Conservation (phyloP, 2,888 invertebrate genomes). For the Steinernema carpocapsae region DNA sequence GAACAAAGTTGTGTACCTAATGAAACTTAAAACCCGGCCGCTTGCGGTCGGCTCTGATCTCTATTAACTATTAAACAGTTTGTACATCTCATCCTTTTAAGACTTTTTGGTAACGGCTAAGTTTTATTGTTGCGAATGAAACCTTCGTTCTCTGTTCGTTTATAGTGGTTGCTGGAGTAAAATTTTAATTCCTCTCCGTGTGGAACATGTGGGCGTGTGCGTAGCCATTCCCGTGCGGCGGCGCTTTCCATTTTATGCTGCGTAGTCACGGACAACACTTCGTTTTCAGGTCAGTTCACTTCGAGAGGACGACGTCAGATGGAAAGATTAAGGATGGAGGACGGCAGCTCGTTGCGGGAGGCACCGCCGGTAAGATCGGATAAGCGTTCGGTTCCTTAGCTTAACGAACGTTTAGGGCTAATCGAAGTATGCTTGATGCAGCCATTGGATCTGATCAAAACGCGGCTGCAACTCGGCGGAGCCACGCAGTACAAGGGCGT, state of each 20-base stretch:
- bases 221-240: background rate
- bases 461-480: constrained; percentile 81
- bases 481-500: constrained; percentile 75
- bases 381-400: constrained; percentile 13
- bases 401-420: constrained; percentile 74
- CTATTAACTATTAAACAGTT: constrained; percentile 15
- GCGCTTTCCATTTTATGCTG: background rate
- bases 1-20: background rate
- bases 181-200: background rate
- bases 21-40: background rate
- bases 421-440: constrained; percentile 93
- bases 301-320: background rate
- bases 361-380: constrained; percentile 78
- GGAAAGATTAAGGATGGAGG: constrained; percentile 73
- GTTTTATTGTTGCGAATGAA: background rate
- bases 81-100: constrained; percentile 31
- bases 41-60: constrained; percentile 9
- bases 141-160: background rate
- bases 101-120: constrained; percentile 1
- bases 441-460: constrained; percentile 90
- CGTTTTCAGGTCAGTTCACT: background rate
- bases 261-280: background rate
- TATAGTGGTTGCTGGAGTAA: constrained; percentile 15
- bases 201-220: background rate
- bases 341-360: constrained; percentile 85